These are phyloP conservation scores for Anguilla pacifica DNA, from an alignment of 2,797 vertebrate species.

Conservation along the genomic window DNA sequence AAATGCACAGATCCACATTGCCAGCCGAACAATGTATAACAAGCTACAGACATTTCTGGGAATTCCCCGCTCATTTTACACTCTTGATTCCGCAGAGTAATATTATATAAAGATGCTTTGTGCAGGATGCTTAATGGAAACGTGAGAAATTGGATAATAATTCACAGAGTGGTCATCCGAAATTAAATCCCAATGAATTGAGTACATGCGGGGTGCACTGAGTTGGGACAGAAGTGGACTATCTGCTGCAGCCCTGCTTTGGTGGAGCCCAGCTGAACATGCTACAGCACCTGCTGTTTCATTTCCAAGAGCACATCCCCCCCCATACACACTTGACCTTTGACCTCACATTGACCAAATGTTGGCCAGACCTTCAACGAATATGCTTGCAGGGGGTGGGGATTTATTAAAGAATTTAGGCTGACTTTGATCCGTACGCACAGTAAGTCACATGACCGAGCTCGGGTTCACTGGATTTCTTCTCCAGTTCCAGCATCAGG, in stretches of 20 bases:
- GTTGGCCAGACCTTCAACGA: background rate
- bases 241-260: background rate
- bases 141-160: background rate
- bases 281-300: background rate
- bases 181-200: background rate
- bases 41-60: background rate
- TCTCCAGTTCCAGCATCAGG: background rate
- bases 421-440: background rate
- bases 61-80: background rate
- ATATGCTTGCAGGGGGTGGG: background rate
- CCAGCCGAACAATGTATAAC: background rate
- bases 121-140: background rate
- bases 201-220: background rate
- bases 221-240: background rate
- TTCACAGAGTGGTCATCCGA: background rate
- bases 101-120: background rate
- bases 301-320: background rate
- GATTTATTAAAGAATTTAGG: background rate
- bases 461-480: background rate
- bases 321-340: background rate
- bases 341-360: constrained; percentile 3
- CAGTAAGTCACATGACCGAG: background rate
- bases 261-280: background rate
- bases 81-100: background rate
- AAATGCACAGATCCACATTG: background rate